Evolutionary conservation across 1,140 invertebrate species (phyloP).

Genomic region (Calosoma granatense): DNA sequence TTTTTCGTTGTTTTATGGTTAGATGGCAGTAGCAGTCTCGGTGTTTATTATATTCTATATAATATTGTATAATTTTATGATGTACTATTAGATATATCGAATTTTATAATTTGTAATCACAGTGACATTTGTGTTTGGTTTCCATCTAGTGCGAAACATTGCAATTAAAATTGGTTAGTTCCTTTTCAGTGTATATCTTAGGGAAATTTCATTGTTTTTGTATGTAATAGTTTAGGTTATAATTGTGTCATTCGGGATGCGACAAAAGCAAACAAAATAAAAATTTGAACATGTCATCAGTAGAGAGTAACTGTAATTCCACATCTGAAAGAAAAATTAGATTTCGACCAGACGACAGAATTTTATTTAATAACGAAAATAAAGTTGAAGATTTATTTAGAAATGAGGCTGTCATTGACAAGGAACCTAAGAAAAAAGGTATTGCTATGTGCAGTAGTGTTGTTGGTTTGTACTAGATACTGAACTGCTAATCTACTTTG

Average conservation of each 20-base stretch:
- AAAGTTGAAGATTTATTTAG: conserved; percentile 33
- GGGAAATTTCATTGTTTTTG: neutral
- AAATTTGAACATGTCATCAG: conserved; percentile 1
- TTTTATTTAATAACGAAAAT: conserved; percentile 28
- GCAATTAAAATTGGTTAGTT: no score
- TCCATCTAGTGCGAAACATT: no score
- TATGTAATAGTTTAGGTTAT: neutral
- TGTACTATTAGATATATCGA: no score
- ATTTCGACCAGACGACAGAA: conserved; percentile 31
- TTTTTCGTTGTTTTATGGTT: no score
- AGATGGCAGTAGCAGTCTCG: no score
- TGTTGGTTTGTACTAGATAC: no score
- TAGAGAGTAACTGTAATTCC: neutral
- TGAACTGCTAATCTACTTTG: conserved; percentile 10
- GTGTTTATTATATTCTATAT: no score
- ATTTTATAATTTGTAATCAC: no score
- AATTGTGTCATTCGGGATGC: neutral
- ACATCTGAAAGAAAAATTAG: conserved; percentile 25
- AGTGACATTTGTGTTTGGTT: no score
- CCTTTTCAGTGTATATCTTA: no score
- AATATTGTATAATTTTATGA: no score
- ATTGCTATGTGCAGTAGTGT: neutral
- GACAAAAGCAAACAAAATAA: neutral
- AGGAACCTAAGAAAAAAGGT: conserved; percentile 22
- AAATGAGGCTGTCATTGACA: conserved; percentile 20